These are phyloP conservation scores for Luidia sarsii DNA, from an alignment of 53 echinoderm and acorn worm species.

Conservation along the genomic window DNA sequence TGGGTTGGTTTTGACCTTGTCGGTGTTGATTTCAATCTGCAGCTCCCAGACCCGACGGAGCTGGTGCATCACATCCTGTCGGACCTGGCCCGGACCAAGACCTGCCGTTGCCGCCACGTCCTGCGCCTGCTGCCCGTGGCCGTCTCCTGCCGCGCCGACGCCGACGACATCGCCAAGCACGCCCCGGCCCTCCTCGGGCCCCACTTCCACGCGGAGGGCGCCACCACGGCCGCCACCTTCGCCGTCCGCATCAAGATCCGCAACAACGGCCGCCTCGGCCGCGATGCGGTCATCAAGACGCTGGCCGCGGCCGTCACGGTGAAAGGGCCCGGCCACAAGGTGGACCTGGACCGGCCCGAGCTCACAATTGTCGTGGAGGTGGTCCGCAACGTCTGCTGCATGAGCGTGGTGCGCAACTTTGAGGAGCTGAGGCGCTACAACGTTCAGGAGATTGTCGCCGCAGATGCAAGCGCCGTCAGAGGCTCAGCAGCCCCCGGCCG, in stretches of 20 bases:
- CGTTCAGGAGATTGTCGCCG: conserved; percentile 70
- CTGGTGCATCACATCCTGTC: conserved; percentile 68
- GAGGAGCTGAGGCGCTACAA: conserved; percentile 81
- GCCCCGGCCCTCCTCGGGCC: conserved; percentile 64
- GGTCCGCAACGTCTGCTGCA: conserved; percentile 79
- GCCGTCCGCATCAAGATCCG: conserved; percentile 79
- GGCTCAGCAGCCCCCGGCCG: too few species aligned
- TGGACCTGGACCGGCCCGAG: conserved; percentile 78
- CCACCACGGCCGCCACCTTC: conserved; percentile 49
- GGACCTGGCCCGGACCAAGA: conserved; percentile 69
- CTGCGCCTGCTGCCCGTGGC: conserved; percentile 80
- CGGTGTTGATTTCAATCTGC: conserved; percentile 12
- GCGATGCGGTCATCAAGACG: conserved; percentile 40
- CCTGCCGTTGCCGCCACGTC: conserved; percentile 65
- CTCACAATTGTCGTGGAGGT: conserved; percentile 75
- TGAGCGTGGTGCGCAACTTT: conserved; percentile 82
- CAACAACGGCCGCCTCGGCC: conserved; percentile 55
- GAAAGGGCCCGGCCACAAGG: conserved; percentile 61
- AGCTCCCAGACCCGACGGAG: conserved; percentile 58
- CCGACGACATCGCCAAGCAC: conserved; percentile 73
- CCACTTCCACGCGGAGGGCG: conserved; percentile 63
- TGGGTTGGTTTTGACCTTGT: too few species aligned
- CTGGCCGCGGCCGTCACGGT: conserved; percentile 59
- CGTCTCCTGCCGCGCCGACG: conserved; percentile 68
- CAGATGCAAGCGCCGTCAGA: too few species aligned